These are phyloP conservation scores for Amblyjoppa fuscipennis DNA, from an alignment of 2,888 invertebrate species.

Conservation along the genomic window DNA sequence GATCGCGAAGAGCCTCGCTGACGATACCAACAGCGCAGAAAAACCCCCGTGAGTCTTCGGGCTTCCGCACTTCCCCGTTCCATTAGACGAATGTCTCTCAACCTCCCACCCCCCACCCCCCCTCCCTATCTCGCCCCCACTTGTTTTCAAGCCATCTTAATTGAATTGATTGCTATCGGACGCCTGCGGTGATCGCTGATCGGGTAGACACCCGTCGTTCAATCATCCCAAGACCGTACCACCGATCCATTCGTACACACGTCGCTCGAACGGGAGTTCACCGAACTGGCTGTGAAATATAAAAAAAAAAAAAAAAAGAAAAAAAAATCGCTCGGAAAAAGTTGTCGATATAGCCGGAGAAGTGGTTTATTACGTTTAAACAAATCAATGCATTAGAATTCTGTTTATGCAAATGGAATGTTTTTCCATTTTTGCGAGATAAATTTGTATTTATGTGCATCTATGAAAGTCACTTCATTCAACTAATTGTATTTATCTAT, in stretches of 20 bases:
- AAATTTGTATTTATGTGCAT: too few relatives aligned
- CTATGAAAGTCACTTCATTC: too few relatives aligned
- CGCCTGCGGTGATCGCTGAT: constrained; percentile 70
- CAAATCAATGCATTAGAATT: too few relatives aligned
- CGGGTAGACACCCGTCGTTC: constrained; percentile 63
- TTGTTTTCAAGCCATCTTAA: constrained; percentile 70
- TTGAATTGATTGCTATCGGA: constrained; percentile 73
- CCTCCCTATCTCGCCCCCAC: not conserved
- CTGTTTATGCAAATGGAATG: too few relatives aligned
- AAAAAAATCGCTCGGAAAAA: not conserved
- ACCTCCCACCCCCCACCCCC: not conserved
- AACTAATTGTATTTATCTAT: too few relatives aligned
- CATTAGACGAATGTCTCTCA: not conserved
- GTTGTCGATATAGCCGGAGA: not conserved
- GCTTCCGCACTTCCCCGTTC: constrained; percentile 1
- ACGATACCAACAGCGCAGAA: constrained; percentile 29
- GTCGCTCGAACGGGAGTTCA: not conserved
- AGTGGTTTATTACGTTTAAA: too few relatives aligned
- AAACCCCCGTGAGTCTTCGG: constrained; percentile 4
- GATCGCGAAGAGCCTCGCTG: constrained; percentile 55
- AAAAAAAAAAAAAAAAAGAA: not conserved
- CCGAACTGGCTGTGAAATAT: not conserved
- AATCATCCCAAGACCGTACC: constrained; percentile 65
- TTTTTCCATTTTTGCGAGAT: too few relatives aligned
- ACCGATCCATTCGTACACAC: not conserved